Base-by-base conservation (phyloP, 2,888 invertebrate species). In the Cheilosia scutellata region DNA sequence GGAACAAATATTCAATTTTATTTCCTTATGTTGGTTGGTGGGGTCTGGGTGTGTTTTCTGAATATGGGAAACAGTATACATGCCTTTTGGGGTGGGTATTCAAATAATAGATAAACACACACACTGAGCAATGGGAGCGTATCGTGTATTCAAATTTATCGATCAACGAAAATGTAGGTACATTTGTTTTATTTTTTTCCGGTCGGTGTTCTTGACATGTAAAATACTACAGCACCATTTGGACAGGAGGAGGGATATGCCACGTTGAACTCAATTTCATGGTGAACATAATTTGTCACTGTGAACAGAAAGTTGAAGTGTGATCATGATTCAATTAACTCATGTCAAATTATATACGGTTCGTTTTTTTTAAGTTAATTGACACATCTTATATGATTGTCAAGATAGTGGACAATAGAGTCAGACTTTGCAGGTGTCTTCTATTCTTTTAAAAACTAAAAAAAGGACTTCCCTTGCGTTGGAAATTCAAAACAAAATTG, bases 71-170 rank as follows among this genome's bases (percentile, higher is more conserved):
- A 33, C 6, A 47, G 33, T 44, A 55, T 63, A 57, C 11, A 9
- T 20, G 27, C 44, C 44, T 6, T 44, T 5, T 16, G 4, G 44
- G 63, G 29, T 40, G 25, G 57, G 57, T 16, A 31, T 42, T 53
- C 40, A 60, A 31, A 37, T 66, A 58, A 40, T 31, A 75, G 75
- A 75, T 76, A 3, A 37, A 37, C 4, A 11, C 4, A 31, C 1
- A 31, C 42, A 49, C 16, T 55, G 13, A 7, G 40, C 62, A 27
- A 63, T 57, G 40, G 66, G 63, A 65, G 47, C 65, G 20, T 49
- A n/a, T 76, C 20, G 40, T 29, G 49, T 66, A 68, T 76, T 76
- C 37, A 68, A 76, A 51, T 68, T 53, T 68, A 68, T 68, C 68
- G 68, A 76, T 76, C 51, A 68, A 11, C 40, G 20, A 13, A 27